phyloP scores from a whole-genome alignment of 2,113 vertebrate species.

The Myotis lucifugus region DNA sequence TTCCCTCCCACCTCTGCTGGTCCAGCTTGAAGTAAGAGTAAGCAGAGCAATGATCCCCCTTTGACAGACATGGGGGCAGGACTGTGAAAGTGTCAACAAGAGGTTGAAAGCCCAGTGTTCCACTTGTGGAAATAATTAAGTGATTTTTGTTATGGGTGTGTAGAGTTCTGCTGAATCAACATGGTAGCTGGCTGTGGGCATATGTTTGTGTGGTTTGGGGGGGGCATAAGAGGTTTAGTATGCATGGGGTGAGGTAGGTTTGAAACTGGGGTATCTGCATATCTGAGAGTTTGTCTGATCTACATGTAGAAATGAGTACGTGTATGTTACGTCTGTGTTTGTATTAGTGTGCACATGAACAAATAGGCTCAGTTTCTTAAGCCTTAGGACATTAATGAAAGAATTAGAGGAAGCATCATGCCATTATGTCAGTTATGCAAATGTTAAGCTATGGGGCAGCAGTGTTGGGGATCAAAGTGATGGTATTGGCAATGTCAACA shows the following conservation, averaged over 20 bases:
- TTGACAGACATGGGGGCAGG: neutral
- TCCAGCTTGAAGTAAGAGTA: constrained; percentile 18
- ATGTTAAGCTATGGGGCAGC: neutral
- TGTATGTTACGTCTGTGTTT: neutral
- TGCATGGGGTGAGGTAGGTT: neutral
- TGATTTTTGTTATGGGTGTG: constrained; percentile 30
- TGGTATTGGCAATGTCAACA: neutral
- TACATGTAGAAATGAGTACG: neutral
- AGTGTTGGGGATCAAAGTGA: neutral
- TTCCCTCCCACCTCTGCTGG: neutral
- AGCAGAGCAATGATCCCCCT: neutral
- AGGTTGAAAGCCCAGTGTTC: constrained; percentile 20
- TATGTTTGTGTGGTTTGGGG: constrained; percentile 46
- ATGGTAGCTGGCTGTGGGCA: constrained; percentile 25
- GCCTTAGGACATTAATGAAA: neutral
- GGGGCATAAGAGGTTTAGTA: neutral
- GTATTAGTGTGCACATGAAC: neutral
- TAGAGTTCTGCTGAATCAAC: constrained; percentile 51
- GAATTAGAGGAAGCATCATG: neutral
- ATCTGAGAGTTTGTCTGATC: constrained; percentile 8
- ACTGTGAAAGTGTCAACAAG: constrained; percentile 23
- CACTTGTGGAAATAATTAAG: constrained; percentile 65
- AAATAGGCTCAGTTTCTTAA: neutral
- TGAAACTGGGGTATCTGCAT: constrained; percentile 8
- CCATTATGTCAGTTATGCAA: neutral